Conservation (phyloP, 92 coral and sea anemone genomes). For the Meandrina meandrites region DNA sequence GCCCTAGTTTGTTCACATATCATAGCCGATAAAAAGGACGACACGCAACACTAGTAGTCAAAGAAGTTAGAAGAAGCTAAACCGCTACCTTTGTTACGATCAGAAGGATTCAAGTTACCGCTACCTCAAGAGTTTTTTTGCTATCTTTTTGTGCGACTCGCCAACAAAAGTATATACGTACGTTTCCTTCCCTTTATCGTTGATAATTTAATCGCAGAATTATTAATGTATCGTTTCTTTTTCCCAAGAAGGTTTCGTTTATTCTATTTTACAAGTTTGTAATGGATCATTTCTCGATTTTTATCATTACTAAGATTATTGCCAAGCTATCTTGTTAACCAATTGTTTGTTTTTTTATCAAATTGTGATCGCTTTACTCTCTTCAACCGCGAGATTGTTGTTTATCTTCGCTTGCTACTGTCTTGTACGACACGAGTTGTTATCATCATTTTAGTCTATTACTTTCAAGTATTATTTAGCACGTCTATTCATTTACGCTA, state of each 20-base stretch:
- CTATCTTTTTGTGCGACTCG: conserved; percentile 1
- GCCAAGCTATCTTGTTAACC: conserved; percentile 10
- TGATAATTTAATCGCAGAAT: conserved; percentile 13
- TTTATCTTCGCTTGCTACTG: conserved; percentile 11
- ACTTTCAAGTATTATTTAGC: not conserved
- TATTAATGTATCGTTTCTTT: not conserved
- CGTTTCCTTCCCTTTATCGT: not conserved
- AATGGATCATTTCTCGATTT: conserved; percentile 2
- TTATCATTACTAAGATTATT: conserved; percentile 6
- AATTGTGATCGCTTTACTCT: not conserved
- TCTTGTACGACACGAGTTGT: not conserved
- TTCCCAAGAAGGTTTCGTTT: not conserved
- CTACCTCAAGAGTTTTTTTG: too few species aligned
- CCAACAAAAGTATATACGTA: conserved; percentile 1
- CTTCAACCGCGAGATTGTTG: conserved; percentile 5
- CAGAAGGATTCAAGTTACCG: conserved; percentile 13
- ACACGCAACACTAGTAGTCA: conserved; percentile 8
- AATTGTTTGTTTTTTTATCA: not conserved
- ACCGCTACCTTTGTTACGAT: conserved; percentile 13
- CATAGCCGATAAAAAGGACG: conserved; percentile 12
- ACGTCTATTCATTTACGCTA: conserved; percentile 1
- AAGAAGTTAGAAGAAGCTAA: conserved; percentile 12
- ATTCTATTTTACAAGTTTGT: conserved; percentile 2
- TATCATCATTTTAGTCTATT: conserved; percentile 9
- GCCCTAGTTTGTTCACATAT: not conserved